A percentile compares a stretch with the other conserved stretches of the same genome.
Conservation (phyloP, 2,113 vertebrate genomes). For the Merops nubicus region DNA sequence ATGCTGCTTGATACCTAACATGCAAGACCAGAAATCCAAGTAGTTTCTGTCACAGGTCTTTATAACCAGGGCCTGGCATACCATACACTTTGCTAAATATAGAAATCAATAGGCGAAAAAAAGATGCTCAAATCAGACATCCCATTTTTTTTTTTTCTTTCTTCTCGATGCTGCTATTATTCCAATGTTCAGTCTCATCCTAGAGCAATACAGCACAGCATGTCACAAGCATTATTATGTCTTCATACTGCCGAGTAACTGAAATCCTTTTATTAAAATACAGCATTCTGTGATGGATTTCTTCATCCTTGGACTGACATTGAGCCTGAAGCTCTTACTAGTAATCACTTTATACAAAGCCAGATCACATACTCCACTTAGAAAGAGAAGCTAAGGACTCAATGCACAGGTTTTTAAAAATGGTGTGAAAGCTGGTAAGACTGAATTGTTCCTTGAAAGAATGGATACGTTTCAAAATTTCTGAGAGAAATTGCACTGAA, state of each 20-base stretch:
- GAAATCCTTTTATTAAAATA: conserved; percentile 72
- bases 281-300: conserved; percentile 51
- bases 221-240: conserved; percentile 48
- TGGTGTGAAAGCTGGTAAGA: conserved; percentile 7
- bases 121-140: neutral
- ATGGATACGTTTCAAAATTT: neutral
- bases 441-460: conserved; percentile 18
- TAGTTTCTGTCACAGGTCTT: conserved; percentile 10
- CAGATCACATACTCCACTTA: conserved; percentile 43
- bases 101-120: conserved; percentile 32
- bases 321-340: conserved; percentile 62
- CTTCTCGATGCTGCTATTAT: conserved; percentile 31
- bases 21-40: neutral
- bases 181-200: conserved; percentile 42
- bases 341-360: conserved; percentile 66
- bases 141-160: conserved; percentile 33
- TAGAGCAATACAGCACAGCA: conserved; percentile 57
- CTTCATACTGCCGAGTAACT: conserved; percentile 23
- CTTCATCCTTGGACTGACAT: conserved; percentile 62
- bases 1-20: neutral
- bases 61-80: neutral
- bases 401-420: conserved; percentile 9
- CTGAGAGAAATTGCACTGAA: neutral
- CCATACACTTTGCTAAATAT: neutral
- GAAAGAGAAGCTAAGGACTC: conserved; percentile 26